Percentiles rank a stretch among this genome's conserved stretches.
These are phyloP conservation scores for Itoplectis maculator DNA, from an alignment of 2,888 invertebrate species.

Conservation along the genomic window DNA sequence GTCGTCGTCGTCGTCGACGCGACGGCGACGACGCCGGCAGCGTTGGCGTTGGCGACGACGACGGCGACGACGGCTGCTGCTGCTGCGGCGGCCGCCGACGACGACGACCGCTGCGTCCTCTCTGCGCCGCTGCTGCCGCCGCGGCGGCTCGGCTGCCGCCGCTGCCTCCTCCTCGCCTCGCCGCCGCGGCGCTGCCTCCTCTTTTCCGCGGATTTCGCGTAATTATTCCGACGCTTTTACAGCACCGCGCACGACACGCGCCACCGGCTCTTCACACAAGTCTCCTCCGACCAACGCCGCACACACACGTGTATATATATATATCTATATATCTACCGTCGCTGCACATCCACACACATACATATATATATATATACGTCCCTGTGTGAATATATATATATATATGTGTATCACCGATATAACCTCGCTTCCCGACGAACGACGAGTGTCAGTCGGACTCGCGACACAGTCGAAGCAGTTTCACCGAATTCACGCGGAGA, in stretches of 20 bases:
- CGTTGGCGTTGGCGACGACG: no score
- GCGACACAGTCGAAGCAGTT: no score
- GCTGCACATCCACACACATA: neutral
- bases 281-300: neutral
- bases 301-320: neutral
- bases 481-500: no score
- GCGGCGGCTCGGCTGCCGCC: no score
- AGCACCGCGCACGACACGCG: conserved; percentile 11
- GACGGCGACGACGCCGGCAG: conserved; percentile 33
- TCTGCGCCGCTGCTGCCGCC: neutral
- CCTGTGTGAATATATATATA: no score
- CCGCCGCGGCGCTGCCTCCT: conserved; percentile 18
- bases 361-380: no score
- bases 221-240: conserved; percentile 42
- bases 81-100: no score
- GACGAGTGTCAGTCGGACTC: no score
- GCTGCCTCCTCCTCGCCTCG: conserved; percentile 15
- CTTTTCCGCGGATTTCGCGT: conserved; percentile 43
- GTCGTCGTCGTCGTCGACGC: conserved; percentile 29
- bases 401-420: no score
- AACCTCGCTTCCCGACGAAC: no score
- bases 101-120: conserved; percentile 30
- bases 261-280: neutral
- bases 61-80: no score
- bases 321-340: no score